Conservation (phyloP, 2,113 vertebrate genomes). For the Ceratotherium simum region DNA sequence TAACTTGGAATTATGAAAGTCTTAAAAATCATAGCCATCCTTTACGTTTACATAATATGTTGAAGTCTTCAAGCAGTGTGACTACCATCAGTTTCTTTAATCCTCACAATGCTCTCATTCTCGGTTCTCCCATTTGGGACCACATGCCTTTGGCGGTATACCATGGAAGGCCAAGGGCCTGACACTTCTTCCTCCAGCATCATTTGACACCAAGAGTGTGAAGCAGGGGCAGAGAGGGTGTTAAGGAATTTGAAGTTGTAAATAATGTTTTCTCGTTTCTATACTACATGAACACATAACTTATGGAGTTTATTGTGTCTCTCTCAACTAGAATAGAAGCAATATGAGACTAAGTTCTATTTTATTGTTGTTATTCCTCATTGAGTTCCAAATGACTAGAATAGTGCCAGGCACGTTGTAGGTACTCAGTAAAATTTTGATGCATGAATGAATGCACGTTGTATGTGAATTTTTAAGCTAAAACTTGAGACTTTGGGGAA, state of each 20-base stretch:
- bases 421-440: neutral
- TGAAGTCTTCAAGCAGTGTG: neutral
- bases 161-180: neutral
- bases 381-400: neutral
- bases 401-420: neutral
- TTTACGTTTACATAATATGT: neutral
- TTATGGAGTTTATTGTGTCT: neutral
- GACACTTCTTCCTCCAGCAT: neutral
- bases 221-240: neutral
- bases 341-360: neutral
- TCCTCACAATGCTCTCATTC: neutral
- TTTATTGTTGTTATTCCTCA: neutral
- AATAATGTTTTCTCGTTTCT: neutral
- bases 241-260: neutral
- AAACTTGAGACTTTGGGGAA: constrained; percentile 24
- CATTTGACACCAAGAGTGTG: neutral
- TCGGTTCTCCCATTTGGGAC: neutral
- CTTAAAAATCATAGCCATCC: neutral
- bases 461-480: neutral
- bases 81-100: neutral
- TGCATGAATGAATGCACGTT: neutral
- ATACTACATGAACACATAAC: neutral
- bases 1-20: constrained; percentile 1
- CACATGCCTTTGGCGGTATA: neutral
- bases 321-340: neutral